Base-by-base conservation (phyloP, 2,113 vertebrate species). In the Mohoua ochrocephala region DNA sequence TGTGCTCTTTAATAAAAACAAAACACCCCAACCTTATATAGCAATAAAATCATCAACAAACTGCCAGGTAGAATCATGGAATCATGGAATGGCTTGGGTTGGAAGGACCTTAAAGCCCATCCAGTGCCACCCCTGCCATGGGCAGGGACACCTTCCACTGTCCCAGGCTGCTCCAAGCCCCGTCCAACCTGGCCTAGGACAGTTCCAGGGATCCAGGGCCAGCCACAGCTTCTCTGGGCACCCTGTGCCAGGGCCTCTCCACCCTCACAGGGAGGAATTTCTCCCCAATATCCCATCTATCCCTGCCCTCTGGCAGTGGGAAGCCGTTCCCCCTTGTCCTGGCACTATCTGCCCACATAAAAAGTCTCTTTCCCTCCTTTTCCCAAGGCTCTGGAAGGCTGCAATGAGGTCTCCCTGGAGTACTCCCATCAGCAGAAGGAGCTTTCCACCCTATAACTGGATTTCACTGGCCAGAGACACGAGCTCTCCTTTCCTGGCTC, bases 141-240 rank as follows among this genome's bases (percentile, higher is more conserved):
- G 31, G 27, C 37, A 57, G 37, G 52, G 45, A 59, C 69, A n/a
- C 11, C 16, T 69, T 0, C 18, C 54, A 19, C 41, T 11, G 0
- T 0, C 41, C 47, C 71, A 83, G 54, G 30, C 0, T 54, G 54
- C 15, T 23, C 63, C 78, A 3, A 82, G 16, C 39, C 28, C 33
- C 0, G 0, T 30, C 53, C 70, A 83, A 0, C 24, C 39, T 31
- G 61, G n/a, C 53, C 54, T 54, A 6, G 41, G 45, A 0, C 41
- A 76, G 30, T 83, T 1, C 41, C 61, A 83, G 69, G 70, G 47
- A 76, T 61, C 9, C 83, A 76, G 70, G 54, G 49, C 21, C 70
- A 90, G 26, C 70, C 70, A 9, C 54, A 83, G 63, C 35, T 63
- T 0, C 56, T 63, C 49, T 68, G 53, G 37, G 27, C 26, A 50